These are phyloP conservation scores for Macropus fuliginosus DNA, from an alignment of 2,797 vertebrate species.

Conservation along the genomic window DNA sequence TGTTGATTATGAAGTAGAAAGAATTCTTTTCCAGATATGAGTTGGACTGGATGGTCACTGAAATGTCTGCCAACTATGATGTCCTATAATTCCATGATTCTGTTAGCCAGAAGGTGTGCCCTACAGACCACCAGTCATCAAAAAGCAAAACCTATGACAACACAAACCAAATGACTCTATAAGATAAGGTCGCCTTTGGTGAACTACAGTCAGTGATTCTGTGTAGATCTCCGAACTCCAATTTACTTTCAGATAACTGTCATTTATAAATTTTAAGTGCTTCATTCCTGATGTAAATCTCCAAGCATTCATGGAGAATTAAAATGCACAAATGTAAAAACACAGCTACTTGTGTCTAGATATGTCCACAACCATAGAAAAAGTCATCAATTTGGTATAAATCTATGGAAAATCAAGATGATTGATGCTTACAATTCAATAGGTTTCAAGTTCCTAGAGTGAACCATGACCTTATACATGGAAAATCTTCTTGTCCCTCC, in stretches of 20 bases:
- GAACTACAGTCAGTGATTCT: not conserved
- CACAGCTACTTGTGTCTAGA: not conserved
- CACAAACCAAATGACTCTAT: not conserved
- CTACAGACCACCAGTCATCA: not conserved
- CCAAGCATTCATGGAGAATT: not conserved
- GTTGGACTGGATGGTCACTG: not conserved
- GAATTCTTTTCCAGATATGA: not conserved
- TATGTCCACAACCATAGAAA: not conserved
- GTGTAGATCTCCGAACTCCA: not conserved
- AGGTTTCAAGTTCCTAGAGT: slow-evolving; percentile 29
- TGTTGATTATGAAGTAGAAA: not conserved
- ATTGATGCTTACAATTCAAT: not conserved
- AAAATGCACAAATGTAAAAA: not conserved
- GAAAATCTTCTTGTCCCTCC: not conserved
- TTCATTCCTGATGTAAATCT: slow-evolving; percentile 9
- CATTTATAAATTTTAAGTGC: not conserved
- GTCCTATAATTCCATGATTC: not conserved
- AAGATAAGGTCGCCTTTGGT: not conserved
- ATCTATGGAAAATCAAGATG: not conserved
- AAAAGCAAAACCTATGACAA: not conserved
- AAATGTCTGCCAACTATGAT: not conserved
- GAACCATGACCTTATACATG: slow-evolving; percentile 4
- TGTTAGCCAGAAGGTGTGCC: not conserved
- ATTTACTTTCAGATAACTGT: slow-evolving; percentile 13
- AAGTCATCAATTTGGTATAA: not conserved